Conservation (phyloP, 2,888 invertebrate genomes). For the Acrocyrtus sp. region DNA sequence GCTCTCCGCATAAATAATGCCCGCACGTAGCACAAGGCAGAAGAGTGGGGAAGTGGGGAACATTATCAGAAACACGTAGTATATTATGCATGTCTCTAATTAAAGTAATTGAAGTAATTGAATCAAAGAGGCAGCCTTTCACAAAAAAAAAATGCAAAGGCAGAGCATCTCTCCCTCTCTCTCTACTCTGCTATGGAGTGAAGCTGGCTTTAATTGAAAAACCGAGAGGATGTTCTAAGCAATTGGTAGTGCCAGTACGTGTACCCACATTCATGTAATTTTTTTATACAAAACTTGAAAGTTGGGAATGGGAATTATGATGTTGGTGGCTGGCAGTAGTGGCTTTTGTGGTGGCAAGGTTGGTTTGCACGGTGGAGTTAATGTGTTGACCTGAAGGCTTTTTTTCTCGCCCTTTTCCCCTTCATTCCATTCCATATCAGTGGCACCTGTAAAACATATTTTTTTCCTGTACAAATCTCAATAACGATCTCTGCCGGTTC, state of each 20-base stretch:
- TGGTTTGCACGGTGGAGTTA: too few species aligned
- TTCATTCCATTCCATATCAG: too few species aligned
- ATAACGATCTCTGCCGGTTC: too few species aligned
- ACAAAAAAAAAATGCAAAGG: slow-evolving; percentile 4
- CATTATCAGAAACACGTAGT: slow-evolving; percentile 17
- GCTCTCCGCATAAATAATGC: too few species aligned
- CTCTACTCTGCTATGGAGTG: too few species aligned
- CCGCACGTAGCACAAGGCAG: too few species aligned
- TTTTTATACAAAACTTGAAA: too few species aligned
- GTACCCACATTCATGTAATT: slow-evolving; percentile 11
- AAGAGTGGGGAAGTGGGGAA: too few species aligned
- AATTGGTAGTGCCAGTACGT: neutral
- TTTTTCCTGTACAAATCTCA: too few species aligned
- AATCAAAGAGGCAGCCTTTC: slow-evolving; percentile 28
- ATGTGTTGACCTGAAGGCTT: slow-evolving; percentile 37
- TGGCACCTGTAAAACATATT: too few species aligned
- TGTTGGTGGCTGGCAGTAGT: too few species aligned
- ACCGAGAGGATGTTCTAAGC: slow-evolving; percentile 8
- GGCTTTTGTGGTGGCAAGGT: too few species aligned
- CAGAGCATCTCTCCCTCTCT: slow-evolving; percentile 33
- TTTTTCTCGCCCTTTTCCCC: slow-evolving; percentile 43
- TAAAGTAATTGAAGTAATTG: slow-evolving; percentile 54
- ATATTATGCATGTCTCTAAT: slow-evolving; percentile 46
- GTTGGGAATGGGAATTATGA: slow-evolving; percentile 9
- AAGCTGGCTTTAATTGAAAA: slow-evolving; percentile 43